These are phyloP conservation scores for Melanostigma gelatinosum DNA, from an alignment of 2,113 vertebrate genomes.

Conservation along the genomic window DNA sequence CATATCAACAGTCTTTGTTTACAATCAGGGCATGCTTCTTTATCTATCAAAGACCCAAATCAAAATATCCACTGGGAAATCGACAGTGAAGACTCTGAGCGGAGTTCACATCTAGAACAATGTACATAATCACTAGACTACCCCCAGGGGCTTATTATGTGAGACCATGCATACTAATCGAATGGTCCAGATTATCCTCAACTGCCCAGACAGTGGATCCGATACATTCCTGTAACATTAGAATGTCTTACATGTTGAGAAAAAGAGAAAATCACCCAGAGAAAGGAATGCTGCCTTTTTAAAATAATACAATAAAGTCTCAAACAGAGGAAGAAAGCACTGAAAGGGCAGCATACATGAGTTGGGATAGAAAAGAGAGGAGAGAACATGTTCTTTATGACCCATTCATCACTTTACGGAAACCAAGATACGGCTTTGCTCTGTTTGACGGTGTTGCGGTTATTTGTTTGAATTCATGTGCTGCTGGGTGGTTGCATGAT, in stretches of 20 bases:
- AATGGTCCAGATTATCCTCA: background rate
- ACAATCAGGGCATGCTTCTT: background rate
- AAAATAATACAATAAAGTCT: background rate
- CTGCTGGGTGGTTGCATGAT: constrained; percentile 14
- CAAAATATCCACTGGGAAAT: background rate
- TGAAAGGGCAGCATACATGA: background rate
- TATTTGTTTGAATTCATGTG: constrained; percentile 47
- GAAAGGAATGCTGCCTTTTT: background rate
- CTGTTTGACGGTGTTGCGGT: constrained; percentile 13
- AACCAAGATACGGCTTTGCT: constrained; percentile 31
- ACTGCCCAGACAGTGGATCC: background rate
- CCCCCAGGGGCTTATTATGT: background rate
- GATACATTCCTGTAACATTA: background rate
- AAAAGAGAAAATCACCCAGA: background rate
- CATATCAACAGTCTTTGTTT: background rate
- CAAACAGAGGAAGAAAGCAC: background rate
- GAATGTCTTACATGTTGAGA: background rate
- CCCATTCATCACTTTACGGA: constrained; percentile 10
- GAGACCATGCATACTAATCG: background rate
- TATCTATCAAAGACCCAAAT: background rate
- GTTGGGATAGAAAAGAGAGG: background rate
- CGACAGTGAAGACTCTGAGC: constrained; percentile 21
- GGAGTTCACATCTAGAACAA: background rate
- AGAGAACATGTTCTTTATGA: constrained; percentile 26
- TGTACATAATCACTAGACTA: background rate